Evolutionary conservation across 2,888 invertebrate species (phyloP).

Genomic region (Tanytarsus gracilentus): DNA sequence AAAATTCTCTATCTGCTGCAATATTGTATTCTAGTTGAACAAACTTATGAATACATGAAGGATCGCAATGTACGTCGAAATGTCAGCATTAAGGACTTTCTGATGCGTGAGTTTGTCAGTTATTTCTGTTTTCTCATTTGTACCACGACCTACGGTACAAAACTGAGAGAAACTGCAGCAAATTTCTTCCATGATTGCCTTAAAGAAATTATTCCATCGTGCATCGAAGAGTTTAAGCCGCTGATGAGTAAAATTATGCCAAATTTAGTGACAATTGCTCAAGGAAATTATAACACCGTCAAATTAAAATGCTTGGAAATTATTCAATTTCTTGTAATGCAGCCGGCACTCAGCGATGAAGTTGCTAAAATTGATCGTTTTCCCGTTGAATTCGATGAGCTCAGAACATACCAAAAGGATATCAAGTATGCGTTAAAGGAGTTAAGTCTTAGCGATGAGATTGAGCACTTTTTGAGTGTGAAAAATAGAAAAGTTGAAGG

Average conservation of each 20-base stretch:
- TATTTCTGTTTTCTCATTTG: constrained; percentile 25
- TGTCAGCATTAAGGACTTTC: constrained; percentile 45
- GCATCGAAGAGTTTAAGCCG: constrained; percentile 43
- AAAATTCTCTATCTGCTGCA: constrained; percentile 50
- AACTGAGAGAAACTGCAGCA: constrained; percentile 32
- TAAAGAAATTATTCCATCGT: constrained; percentile 42
- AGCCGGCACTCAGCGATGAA: constrained; percentile 42
- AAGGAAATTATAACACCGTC: constrained; percentile 23
- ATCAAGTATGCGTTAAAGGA: constrained; percentile 37
- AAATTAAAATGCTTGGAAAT: constrained; percentile 41
- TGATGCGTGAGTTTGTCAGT: constrained; percentile 46
- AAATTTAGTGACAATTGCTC: constrained; percentile 43
- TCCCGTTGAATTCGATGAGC: constrained; percentile 41
- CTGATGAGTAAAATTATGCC: constrained; percentile 48
- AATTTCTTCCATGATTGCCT: constrained; percentile 45
- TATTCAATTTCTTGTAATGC: constrained; percentile 47
- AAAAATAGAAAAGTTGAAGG: constrained; percentile 37
- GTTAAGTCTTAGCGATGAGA: constrained; percentile 42
- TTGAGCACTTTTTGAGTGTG: constrained; percentile 46
- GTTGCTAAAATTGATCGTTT: constrained; percentile 48
- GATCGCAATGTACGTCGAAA: not conserved
- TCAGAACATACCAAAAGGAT: constrained; percentile 37
- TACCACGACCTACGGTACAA: constrained; percentile 13
- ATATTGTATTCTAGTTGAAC: constrained; percentile 39
- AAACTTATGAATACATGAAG: constrained; percentile 1